phyloP scores from a whole-genome alignment of 2,113 vertebrate genomes.

The Sarotherodon lohbergeri region DNA sequence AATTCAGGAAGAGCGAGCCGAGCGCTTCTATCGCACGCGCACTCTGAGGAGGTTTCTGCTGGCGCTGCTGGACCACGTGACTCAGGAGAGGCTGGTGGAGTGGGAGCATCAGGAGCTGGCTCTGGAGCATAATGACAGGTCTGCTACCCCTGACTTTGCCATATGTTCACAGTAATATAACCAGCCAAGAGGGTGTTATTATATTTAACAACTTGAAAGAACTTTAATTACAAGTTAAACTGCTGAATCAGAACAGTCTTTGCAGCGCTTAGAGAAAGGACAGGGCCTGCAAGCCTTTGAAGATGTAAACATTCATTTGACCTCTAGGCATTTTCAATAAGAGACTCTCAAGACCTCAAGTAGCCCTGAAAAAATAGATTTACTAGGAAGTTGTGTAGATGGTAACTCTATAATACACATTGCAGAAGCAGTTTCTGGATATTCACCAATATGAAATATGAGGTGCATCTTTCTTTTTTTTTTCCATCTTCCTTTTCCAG shows the following conservation, averaged over 20 bases:
- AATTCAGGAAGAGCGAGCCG: conserved; percentile 60
- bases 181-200: not conserved
- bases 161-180: not conserved
- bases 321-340: not conserved
- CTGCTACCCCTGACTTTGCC: conserved; percentile 4
- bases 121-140: conserved; percentile 79
- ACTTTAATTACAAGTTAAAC: not conserved
- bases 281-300: not conserved
- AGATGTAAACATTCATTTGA: not conserved
- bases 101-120: conserved; percentile 70
- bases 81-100: conserved; percentile 60
- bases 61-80: conserved; percentile 69
- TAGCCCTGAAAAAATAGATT: not conserved
- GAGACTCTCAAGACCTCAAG: not conserved
- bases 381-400: not conserved
- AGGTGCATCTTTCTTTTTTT: not conserved
- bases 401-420: not conserved
- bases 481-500: not conserved
- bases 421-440: not conserved
- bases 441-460: not conserved
- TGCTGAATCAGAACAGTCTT: not conserved
- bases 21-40: conserved; percentile 42
- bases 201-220: not conserved
- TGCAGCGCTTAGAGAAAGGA: not conserved
- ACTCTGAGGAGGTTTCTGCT: conserved; percentile 74